These are phyloP conservation scores for Staurois parvus DNA, from an alignment of 2,797 vertebrate species.

Conservation along the genomic window DNA sequence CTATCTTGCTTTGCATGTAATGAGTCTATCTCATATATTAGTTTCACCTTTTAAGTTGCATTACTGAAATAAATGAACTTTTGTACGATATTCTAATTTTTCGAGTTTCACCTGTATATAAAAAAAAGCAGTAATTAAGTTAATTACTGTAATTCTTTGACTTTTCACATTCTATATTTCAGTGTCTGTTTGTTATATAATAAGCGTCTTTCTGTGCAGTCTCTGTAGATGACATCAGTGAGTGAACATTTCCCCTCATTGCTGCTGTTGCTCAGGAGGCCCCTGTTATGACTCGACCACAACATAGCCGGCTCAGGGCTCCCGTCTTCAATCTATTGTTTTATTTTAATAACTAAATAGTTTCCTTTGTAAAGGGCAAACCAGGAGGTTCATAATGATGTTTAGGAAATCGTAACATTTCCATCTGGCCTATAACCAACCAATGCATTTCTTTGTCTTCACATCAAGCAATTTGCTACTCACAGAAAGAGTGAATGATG, in stretches of 20 bases:
- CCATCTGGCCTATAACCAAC: slow-evolving; percentile 19
- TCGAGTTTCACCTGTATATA: too few relatives aligned
- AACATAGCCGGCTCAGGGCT: slow-evolving; percentile 50
- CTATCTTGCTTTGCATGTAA: too few relatives aligned
- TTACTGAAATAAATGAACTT: too few relatives aligned
- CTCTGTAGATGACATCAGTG: slow-evolving; percentile 36
- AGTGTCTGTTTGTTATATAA: slow-evolving; percentile 4
- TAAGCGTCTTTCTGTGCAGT: background rate
- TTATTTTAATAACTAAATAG: slow-evolving; percentile 35
- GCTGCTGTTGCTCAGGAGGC: slow-evolving; percentile 34
- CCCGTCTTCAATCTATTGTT: slow-evolving; percentile 56
- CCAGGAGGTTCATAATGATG: slow-evolving; percentile 43
- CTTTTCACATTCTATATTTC: slow-evolving; percentile 25
- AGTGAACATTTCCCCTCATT: slow-evolving; percentile 49
- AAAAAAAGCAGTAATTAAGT: background rate
- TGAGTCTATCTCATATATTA: too few relatives aligned
- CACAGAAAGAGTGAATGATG: background rate
- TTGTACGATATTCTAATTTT: too few relatives aligned
- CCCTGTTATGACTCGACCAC: slow-evolving; percentile 53
- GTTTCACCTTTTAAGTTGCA: too few relatives aligned
- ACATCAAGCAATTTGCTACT: slow-evolving; percentile 15
- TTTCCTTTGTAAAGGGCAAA: slow-evolving; percentile 56
- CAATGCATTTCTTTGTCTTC: slow-evolving; percentile 7
- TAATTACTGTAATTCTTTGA: slow-evolving; percentile 37
- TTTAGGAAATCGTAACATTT: slow-evolving; percentile 50